phyloP scores from a whole-genome alignment of 2,797 vertebrate species.

The Scarus forsteni region DNA sequence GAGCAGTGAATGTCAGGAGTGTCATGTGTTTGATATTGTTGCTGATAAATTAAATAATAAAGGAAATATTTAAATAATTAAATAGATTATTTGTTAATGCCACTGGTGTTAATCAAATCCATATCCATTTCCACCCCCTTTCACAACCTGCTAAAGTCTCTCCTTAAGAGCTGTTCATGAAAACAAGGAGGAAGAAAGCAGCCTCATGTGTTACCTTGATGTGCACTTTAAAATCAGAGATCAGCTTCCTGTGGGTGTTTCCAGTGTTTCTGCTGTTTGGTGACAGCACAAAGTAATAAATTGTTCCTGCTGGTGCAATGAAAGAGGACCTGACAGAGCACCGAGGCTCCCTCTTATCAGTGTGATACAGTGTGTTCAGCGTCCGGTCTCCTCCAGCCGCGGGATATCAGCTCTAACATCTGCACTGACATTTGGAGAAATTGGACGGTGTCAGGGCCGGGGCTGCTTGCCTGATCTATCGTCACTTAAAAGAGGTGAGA shows the following conservation, averaged over 20 bases:
- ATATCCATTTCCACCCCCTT: too few relatives aligned
- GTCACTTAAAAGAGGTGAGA: constrained; percentile 73
- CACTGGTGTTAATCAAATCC: too few relatives aligned
- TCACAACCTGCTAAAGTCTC: too few relatives aligned
- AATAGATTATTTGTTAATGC: too few relatives aligned
- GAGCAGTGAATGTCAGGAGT: too few relatives aligned
- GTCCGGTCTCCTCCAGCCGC: constrained; percentile 28
- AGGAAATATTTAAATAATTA: too few relatives aligned
- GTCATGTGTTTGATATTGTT: too few relatives aligned
- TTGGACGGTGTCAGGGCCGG: constrained; percentile 69
- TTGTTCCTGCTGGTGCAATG: constrained; percentile 25
- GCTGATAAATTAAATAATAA: too few relatives aligned
- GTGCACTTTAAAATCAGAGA: neutral
- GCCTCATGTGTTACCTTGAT: too few relatives aligned
- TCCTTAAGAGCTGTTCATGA: too few relatives aligned
- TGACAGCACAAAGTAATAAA: neutral
- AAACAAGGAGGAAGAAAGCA: too few relatives aligned
- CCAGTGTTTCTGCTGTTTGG: constrained; percentile 1
- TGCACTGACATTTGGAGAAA: constrained; percentile 83
- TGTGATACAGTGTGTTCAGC: constrained; percentile 44
- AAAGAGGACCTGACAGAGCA: constrained; percentile 38
- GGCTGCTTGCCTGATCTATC: constrained; percentile 69
- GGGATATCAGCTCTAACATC: constrained; percentile 76
- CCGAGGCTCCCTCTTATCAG: constrained; percentile 64
- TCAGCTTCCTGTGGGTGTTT: constrained; percentile 16